Conservation (phyloP, 2,888 invertebrate species). For the Apotomis capreana region DNA sequence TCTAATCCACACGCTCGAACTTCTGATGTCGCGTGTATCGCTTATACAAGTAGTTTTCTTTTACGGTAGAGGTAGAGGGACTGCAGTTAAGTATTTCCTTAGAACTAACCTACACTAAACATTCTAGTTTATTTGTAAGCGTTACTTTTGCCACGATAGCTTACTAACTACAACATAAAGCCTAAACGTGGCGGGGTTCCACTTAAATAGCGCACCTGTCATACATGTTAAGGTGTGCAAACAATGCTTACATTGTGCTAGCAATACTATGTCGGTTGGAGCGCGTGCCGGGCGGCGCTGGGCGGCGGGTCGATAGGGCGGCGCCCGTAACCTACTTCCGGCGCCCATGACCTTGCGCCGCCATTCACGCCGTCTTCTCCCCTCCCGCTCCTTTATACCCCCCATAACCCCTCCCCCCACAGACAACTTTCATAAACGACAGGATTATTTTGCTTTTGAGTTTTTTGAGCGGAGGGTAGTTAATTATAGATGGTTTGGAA, state of each 20-base stretch:
- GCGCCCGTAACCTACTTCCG: slow-evolving; percentile 83
- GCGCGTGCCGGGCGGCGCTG: slow-evolving; percentile 45
- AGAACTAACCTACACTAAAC: too few species aligned
- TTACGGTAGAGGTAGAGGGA: too few species aligned
- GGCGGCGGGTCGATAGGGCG: slow-evolving; percentile 75
- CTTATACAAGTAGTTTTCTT: too few species aligned
- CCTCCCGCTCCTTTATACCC: slow-evolving; percentile 50
- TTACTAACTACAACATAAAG: neutral
- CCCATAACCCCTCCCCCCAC: slow-evolving; percentile 44
- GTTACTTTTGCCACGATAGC: neutral
- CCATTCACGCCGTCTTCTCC: slow-evolving; percentile 78
- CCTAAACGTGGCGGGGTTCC: neutral
- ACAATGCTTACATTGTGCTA: slow-evolving; percentile 30
- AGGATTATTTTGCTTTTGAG: slow-evolving; percentile 62
- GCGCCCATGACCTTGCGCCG: slow-evolving; percentile 82
- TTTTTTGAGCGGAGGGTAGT: slow-evolving; percentile 51
- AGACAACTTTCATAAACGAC: slow-evolving; percentile 62
- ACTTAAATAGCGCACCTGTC: neutral
- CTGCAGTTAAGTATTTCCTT: too few species aligned
- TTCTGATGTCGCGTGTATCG: too few species aligned
- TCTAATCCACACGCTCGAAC: too few species aligned
- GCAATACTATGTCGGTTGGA: slow-evolving; percentile 20
- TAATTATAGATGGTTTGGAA: slow-evolving; percentile 24
- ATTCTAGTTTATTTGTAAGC: too few species aligned
- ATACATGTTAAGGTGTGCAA: slow-evolving; percentile 8